Conservation (phyloP, 2,888 invertebrate genomes). For the Micropterix aruncella region DNA sequence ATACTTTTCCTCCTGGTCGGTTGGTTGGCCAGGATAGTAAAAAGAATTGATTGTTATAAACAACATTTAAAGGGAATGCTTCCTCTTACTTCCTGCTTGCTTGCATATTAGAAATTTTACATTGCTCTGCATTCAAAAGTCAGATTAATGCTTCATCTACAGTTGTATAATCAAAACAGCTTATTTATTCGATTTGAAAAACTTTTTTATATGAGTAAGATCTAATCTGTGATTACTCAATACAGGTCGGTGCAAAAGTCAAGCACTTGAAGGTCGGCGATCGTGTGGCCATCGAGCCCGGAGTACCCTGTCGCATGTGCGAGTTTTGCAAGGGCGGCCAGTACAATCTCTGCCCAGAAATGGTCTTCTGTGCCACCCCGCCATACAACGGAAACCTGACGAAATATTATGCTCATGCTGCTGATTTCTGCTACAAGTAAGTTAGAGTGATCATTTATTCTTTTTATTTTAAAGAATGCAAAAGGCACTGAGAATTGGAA, state of each 20-base stretch:
- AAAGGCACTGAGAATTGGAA: too few species aligned
- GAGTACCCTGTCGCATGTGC: slow-evolving; percentile 76
- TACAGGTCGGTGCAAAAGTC: slow-evolving; percentile 39
- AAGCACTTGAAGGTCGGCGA: slow-evolving; percentile 64
- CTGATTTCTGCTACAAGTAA: slow-evolving; percentile 78
- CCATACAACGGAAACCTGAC: slow-evolving; percentile 82
- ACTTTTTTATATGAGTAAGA: slow-evolving; percentile 3
- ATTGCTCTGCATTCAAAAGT: too few species aligned
- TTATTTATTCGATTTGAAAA: slow-evolving; percentile 7
- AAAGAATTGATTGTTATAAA: too few species aligned
- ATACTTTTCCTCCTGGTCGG: too few species aligned
- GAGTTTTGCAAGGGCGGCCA: slow-evolving; percentile 73
- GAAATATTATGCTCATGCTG: slow-evolving; percentile 78
- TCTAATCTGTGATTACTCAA: slow-evolving; percentile 1
- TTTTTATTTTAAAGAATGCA: too few species aligned
- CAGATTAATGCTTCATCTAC: too few species aligned
- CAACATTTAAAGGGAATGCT: too few species aligned
- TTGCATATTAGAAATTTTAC: too few species aligned
- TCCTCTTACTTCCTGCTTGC: too few species aligned
- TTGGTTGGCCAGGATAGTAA: too few species aligned
- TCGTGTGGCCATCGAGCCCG: slow-evolving; percentile 90
- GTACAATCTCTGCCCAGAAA: slow-evolving; percentile 83
- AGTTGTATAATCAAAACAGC: too few species aligned
- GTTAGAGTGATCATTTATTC: too few species aligned
- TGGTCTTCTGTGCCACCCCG: slow-evolving; percentile 90